phyloP scores from a whole-genome alignment of 2,888 invertebrate genomes.

The Fissipunctia ypsillon region DNA sequence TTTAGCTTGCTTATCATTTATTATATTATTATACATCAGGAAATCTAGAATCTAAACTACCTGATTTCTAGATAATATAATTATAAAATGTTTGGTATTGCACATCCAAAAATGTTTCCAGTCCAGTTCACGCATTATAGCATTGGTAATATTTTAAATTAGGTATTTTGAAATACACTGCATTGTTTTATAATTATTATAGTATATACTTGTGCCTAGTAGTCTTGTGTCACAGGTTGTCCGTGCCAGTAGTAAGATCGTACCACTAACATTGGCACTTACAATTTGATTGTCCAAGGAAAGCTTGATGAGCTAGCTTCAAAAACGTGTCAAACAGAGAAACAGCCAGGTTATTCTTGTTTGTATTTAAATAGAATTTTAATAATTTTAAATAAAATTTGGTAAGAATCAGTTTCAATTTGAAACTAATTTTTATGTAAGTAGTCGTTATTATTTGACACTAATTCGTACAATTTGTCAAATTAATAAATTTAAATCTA shows the following conservation, averaged over 20 bases:
- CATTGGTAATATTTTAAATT: neutral
- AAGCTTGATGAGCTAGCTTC: neutral
- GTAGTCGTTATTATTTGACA: neutral
- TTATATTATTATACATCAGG: conserved; percentile 1
- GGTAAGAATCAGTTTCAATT: too few species aligned
- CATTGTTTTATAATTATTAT: neutral
- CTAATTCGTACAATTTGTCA: neutral
- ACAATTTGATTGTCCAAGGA: neutral
- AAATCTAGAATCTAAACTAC: neutral
- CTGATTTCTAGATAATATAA: neutral
- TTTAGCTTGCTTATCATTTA: neutral
- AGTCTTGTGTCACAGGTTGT: neutral
- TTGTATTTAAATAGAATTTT: too few species aligned
- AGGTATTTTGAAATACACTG: neutral
- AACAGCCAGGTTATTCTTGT: too few species aligned
- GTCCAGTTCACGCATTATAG: conserved; percentile 40
- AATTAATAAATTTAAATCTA: neutral
- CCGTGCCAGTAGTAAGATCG: neutral
- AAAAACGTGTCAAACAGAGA: neutral
- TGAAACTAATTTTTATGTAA: neutral
- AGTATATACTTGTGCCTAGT: neutral
- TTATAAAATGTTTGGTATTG: conserved; percentile 6
- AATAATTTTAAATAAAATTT: too few species aligned
- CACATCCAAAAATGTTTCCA: conserved; percentile 26
- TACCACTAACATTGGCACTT: neutral